A percentile compares a stretch with the other conserved stretches of the same genome.
phyloP scores from a whole-genome alignment of 2,888 invertebrate species.

The Synergus umbraculus region DNA sequence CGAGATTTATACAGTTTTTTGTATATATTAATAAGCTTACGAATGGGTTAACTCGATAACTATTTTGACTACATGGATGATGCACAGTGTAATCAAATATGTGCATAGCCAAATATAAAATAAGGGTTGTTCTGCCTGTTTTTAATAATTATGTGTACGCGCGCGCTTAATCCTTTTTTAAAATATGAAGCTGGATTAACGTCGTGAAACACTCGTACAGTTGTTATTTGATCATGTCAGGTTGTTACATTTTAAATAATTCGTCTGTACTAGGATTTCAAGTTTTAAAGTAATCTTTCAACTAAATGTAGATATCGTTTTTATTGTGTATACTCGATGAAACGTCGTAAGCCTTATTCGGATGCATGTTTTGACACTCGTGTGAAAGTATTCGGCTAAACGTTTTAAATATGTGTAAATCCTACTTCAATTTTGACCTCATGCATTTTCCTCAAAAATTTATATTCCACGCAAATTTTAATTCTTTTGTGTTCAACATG shows the following conservation, averaged over 20 bases:
- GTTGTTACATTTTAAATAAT: slow-evolving; percentile 21
- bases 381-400: slow-evolving; percentile 39
- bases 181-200: slow-evolving; percentile 20
- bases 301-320: slow-evolving; percentile 40
- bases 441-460: slow-evolving; percentile 17
- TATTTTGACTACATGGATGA: not conserved
- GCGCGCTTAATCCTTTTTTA: slow-evolving; percentile 31
- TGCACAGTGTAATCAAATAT: slow-evolving; percentile 19
- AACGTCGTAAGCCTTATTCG: slow-evolving; percentile 11
- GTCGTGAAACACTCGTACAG: not conserved
- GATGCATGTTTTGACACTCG: slow-evolving; percentile 26
- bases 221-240: slow-evolving; percentile 16
- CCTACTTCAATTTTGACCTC: slow-evolving; percentile 28
- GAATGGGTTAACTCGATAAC: slow-evolving; percentile 29
- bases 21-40: slow-evolving; percentile 20
- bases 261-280: slow-evolving; percentile 16
- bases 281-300: slow-evolving; percentile 25
- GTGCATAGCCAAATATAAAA: slow-evolving; percentile 19
- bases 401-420: slow-evolving; percentile 30
- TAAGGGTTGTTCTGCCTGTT: not conserved
- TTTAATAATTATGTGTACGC: slow-evolving; percentile 13
- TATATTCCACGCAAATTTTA: not conserved
- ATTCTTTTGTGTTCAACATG: slow-evolving; percentile 21
- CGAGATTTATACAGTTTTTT: slow-evolving; percentile 21
- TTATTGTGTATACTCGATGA: slow-evolving; percentile 8